Conservation (phyloP, 2,888 invertebrate genomes). For the Pandemis heparana region DNA sequence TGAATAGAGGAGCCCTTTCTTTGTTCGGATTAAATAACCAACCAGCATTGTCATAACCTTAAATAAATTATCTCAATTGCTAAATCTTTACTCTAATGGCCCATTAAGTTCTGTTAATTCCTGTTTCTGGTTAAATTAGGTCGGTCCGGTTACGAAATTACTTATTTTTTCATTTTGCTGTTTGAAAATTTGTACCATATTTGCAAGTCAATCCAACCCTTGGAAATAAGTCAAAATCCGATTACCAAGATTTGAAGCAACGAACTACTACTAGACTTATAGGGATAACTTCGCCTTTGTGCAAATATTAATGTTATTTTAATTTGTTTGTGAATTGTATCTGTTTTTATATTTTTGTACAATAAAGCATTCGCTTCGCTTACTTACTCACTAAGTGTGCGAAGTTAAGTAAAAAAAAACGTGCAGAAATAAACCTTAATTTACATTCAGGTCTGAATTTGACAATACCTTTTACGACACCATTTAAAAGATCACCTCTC, state of each 20-base stretch:
- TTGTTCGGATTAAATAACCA: slow-evolving; percentile 70
- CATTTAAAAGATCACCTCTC: slow-evolving; percentile 62
- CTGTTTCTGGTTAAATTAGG: slow-evolving; percentile 44
- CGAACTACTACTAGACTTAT: too few relatives aligned
- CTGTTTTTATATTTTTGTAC: too few relatives aligned
- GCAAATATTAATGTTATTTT: too few relatives aligned
- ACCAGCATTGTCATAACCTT: slow-evolving; percentile 67
- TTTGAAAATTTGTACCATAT: too few relatives aligned
- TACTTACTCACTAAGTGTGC: too few relatives aligned
- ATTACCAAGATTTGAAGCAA: too few relatives aligned
- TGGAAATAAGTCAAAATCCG: not conserved
- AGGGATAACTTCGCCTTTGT: too few relatives aligned
- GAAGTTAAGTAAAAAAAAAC: too few relatives aligned
- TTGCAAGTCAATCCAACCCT: too few relatives aligned
- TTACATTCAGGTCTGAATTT: slow-evolving; percentile 4
- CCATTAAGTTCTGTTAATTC: slow-evolving; percentile 21
- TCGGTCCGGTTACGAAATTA: slow-evolving; percentile 48
- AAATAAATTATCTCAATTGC: slow-evolving; percentile 40
- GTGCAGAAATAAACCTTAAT: not conserved
- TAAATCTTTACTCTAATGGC: slow-evolving; percentile 24
- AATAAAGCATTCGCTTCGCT: too few relatives aligned
- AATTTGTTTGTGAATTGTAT: too few relatives aligned
- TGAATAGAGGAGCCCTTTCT: slow-evolving; percentile 76
- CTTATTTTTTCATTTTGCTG: not conserved
- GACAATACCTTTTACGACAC: slow-evolving; percentile 46